Base-by-base conservation (phyloP, 2,113 vertebrate genomes). In the Varanus komodoensis region DNA sequence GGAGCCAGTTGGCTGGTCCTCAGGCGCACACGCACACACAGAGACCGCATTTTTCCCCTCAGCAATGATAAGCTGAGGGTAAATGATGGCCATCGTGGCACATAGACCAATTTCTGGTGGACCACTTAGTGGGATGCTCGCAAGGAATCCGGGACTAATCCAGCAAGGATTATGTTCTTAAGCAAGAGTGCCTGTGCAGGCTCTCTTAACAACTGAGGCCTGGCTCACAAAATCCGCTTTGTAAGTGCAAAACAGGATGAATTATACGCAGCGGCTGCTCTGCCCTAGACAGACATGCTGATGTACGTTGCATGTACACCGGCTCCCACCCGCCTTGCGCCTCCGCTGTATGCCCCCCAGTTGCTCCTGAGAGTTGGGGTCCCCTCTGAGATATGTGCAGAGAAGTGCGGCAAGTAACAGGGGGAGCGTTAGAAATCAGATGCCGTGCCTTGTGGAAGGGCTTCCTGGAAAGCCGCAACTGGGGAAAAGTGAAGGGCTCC, bases 1-100 rank as follows among this genome's bases (percentile, higher is more conserved):
- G 64, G 74, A 89, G 82, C 82, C 82, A 79, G 38, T 68, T 77
- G 44, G 77, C 87, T 88, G 38, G 38, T 32, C 32, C 57, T 6
- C 8, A 50, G 17, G 23, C n/a, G 52, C 11, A 54, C 21, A 71
- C 38, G 80, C 78, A 50, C 21, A 50, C 21, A 64, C 2, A 89
- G 0, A 48, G 3, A 64, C 61, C 61, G 19, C 8, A 14, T 77
- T 68, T 12, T 48, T 61, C 8, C 71, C 38, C 57, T 21, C 68
- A 61, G 23, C 14, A 57, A 38, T 52, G 80, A 64, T 14, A 11
- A 12, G 64, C 19, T 68, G 77, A 69, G 19, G 64, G 19, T 84
- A 21, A 29, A 48, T 77, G 29, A 14, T 15, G 15, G 19, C 38
- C 80, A 57, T 17, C 21, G 48, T 17, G 17, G 15, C 5, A 14